phyloP scores from a whole-genome alignment of 2,113 vertebrate genomes.

The Pandion haliaetus region DNA sequence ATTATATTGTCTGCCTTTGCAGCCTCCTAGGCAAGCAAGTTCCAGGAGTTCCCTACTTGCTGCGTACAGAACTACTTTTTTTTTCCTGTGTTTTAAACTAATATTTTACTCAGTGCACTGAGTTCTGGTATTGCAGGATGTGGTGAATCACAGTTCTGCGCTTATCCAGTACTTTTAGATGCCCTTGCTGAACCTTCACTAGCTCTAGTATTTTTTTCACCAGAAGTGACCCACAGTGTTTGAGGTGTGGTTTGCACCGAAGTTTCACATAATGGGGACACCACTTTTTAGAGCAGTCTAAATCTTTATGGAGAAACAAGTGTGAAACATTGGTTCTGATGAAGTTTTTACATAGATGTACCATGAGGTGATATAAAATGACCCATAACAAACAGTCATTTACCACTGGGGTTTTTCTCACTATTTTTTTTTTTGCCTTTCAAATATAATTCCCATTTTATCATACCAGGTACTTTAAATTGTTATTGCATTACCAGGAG shows the following conservation, averaged over 20 bases:
- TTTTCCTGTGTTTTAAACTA: neutral
- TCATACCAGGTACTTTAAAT: neutral
- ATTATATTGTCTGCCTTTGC: neutral
- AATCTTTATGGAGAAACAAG: neutral
- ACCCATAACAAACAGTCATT: neutral
- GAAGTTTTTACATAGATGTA: neutral
- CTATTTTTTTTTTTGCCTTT: neutral
- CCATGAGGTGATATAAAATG: neutral
- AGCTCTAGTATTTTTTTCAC: neutral
- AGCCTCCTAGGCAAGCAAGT: neutral
- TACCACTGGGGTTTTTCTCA: neutral
- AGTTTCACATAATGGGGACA: neutral
- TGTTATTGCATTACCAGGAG: neutral
- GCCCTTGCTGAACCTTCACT: neutral
- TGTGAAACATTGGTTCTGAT: neutral
- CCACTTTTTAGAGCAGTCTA: neutral
- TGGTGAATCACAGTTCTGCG: neutral
- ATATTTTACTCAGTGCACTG: neutral
- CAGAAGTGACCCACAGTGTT: neutral
- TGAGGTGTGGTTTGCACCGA: neutral
- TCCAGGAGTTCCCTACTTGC: neutral
- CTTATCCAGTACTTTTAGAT: neutral
- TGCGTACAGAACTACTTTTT: neutral
- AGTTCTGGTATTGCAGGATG: neutral
- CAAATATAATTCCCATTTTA: conserved; percentile 1